phyloP scores from a whole-genome alignment of 2,797 vertebrate species.

The Gastrophryne carolinensis region DNA sequence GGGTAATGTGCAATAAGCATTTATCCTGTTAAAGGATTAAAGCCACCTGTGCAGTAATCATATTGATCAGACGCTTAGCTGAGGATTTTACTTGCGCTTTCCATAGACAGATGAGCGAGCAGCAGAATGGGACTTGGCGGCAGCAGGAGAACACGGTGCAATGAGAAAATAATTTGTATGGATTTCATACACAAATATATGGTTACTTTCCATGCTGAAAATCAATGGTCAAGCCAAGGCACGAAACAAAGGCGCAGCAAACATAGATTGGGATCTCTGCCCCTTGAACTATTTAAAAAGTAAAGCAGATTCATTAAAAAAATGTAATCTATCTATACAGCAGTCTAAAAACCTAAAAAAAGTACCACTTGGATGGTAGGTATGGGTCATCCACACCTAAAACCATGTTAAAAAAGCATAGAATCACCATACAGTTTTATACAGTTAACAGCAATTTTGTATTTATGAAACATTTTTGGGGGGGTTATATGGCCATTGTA shows the following conservation, averaged over 20 bases:
- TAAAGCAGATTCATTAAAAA: too few species aligned
- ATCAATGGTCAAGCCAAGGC: neutral
- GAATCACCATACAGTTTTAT: too few species aligned
- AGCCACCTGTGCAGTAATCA: neutral
- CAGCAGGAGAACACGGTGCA: neutral
- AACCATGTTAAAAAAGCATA: too few species aligned
- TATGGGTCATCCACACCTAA: too few species aligned
- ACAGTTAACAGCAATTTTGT: too few species aligned
- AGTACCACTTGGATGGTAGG: too few species aligned
- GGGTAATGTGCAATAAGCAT: neutral
- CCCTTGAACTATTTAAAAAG: too few species aligned
- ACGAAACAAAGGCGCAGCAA: neutral
- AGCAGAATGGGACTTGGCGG: neutral
- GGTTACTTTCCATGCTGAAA: neutral
- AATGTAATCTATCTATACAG: too few species aligned
- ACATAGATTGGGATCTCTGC: neutral
- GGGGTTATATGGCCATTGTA: too few species aligned
- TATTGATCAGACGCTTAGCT: constrained; percentile 12
- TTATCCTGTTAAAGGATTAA: neutral
- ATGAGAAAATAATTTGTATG: constrained; percentile 3
- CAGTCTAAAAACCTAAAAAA: too few species aligned
- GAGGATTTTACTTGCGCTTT: neutral
- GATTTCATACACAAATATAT: constrained; percentile 17
- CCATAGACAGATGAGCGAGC: neutral
- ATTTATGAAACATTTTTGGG: too few species aligned